A percentile compares a stretch with the other conserved stretches of the same genome.
phyloP scores from a whole-genome alignment of 2,113 vertebrate species.

The Rhegmatorhina hoffmannsi region DNA sequence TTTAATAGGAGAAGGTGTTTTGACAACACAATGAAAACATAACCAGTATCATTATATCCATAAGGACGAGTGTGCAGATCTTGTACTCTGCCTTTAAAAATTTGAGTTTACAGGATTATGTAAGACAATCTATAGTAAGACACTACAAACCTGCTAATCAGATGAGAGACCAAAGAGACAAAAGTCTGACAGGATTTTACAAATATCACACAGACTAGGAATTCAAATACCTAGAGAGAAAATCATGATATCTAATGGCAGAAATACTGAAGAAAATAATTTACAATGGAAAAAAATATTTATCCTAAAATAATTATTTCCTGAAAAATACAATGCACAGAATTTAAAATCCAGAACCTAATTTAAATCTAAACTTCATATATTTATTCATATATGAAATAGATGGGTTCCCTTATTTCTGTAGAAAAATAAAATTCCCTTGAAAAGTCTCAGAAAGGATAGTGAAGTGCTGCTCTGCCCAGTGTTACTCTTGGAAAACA shows the following conservation, averaged over 20 bases:
- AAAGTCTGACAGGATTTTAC: not conserved
- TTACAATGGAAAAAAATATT: not conserved
- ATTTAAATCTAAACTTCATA: not conserved
- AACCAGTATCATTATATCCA: not conserved
- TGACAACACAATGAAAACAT: not conserved
- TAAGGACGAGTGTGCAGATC: not conserved
- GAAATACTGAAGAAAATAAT: not conserved
- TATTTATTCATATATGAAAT: not conserved
- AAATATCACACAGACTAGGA: not conserved
- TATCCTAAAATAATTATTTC: not conserved
- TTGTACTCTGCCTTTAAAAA: not conserved
- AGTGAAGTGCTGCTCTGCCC: not conserved
- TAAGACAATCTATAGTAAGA: not conserved
- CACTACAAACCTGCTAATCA: not conserved
- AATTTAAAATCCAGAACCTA: not conserved
- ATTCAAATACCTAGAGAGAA: not conserved
- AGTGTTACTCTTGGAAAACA: not conserved
- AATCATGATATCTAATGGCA: not conserved
- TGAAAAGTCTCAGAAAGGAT: not conserved
- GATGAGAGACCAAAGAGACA: not conserved
- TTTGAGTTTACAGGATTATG: not conserved
- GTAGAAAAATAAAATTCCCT: not conserved
- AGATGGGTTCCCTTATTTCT: not conserved
- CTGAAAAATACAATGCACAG: not conserved
- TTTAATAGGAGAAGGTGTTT: not conserved